Conservation (phyloP, 1,140 invertebrate species). For the Cardiocondyla obscurior region DNA sequence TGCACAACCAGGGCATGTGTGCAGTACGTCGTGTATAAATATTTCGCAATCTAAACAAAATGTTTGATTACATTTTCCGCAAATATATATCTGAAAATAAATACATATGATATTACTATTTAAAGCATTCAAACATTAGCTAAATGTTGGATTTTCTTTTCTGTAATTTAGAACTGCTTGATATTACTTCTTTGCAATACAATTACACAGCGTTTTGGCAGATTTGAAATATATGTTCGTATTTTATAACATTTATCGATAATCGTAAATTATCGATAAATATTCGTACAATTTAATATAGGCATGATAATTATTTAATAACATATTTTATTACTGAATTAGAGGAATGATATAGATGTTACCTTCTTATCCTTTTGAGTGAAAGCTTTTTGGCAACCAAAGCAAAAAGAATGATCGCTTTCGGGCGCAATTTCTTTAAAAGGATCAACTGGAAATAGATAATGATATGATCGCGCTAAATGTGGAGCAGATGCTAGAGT, state of each 20-base stretch:
- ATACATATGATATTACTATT: neutral
- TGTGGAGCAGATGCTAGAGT: slow-evolving; percentile 99
- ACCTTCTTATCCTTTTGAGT: slow-evolving; percentile 89
- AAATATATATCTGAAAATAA: slow-evolving; percentile 89
- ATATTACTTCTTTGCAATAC: neutral
- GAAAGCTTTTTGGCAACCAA: slow-evolving; percentile 89
- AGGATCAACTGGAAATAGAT: slow-evolving; percentile 95
- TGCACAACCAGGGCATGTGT: slow-evolving; percentile 97
- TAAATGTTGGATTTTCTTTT: neutral
- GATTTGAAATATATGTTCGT: neutral
- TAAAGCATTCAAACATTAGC: neutral
- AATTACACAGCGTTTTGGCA: neutral
- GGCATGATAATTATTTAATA: neutral
- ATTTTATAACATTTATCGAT: too few species aligned
- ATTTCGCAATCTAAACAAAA: slow-evolving; percentile 98
- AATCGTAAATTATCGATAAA: too few species aligned
- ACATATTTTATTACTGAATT: neutral
- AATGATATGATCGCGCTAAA: slow-evolving; percentile 98
- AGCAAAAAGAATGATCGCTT: slow-evolving; percentile 85
- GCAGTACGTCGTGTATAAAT: slow-evolving; percentile 96
- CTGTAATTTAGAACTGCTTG: neutral
- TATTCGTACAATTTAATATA: neutral
- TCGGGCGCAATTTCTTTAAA: slow-evolving; percentile 89
- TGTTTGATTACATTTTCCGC: slow-evolving; percentile 90
- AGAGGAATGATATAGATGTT: slow-evolving; percentile 60